phyloP scores from a whole-genome alignment of 2,888 invertebrate genomes.

The Nomada fucata region DNA sequence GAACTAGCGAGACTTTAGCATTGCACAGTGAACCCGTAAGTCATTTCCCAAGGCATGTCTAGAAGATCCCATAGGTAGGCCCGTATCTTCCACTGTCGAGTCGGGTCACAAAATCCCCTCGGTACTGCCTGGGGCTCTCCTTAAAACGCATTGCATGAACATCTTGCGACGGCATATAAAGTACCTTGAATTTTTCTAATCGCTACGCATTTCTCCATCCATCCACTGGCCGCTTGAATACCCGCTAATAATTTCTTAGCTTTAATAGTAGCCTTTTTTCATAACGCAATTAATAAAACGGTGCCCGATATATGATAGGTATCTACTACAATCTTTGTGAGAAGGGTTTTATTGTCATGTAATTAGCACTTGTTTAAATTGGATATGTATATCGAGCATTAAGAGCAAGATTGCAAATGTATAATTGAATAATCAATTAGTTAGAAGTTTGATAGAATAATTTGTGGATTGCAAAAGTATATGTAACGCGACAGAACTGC shows the following conservation, averaged over 20 bases:
- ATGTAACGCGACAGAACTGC: no score
- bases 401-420: no score
- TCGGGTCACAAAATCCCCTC: neutral
- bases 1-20: neutral
- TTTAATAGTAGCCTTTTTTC: neutral
- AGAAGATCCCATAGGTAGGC: slow-evolving; percentile 4
- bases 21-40: slow-evolving; percentile 6
- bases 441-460: no score
- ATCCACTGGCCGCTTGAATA: no score
- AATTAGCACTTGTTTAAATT: no score
- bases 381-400: no score
- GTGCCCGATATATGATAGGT: no score
- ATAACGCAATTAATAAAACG: neutral
- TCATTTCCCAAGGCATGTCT: slow-evolving; percentile 4
- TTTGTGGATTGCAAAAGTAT: no score
- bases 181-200: neutral
- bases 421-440: no score
- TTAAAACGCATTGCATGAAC: slow-evolving; percentile 5
- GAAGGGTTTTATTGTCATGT: no score
- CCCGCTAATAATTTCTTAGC: neutral
- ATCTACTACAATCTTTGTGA: no score
- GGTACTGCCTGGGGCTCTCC: neutral
- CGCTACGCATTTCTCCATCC: neutral
- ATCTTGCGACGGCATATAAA: neutral
- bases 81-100: slow-evolving; percentile 22